Evolutionary conservation across 1,140 invertebrate species (phyloP), one percentile per base, ranked within the genome.

Genomic region (Chymomyza costata): DNA sequence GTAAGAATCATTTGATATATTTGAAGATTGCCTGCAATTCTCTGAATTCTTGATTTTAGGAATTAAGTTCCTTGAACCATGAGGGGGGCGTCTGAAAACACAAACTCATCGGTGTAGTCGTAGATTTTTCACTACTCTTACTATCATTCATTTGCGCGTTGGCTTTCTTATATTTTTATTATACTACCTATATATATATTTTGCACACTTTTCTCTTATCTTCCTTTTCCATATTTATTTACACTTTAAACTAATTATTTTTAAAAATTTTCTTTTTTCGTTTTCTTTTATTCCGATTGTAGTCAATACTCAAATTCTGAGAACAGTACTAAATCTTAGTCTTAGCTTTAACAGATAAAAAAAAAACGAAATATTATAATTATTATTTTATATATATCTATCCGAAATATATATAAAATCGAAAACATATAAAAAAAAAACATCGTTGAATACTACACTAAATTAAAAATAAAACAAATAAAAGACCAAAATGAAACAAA

Each of bases 241-340:
- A 28, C 54, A 57, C 66, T 58, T 64, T 32, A 43, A 66, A 66
- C 61, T 60, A 78, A 69, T 68, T 76, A 69, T 80, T 62, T 82
- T 69, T 61, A 41, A 49, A n/a, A 68, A 28, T 59, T 62, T 67
- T 65, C 43, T 76, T 50, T 78, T 82, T 65, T 56, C 44, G 39
- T 70, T 54, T 55, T 65, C 45, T 68, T 57, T 48, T 57, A 31
- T 25, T 38, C 59, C 38, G 46, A 32, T n/a, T 55, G 38, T 50
- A 82, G 78, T 83, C 70, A 82, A 78, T 74, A 78, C 71, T 82
- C 71, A 82, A 82, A 74, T 50, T 80, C 66, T 65, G 78, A 82
- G 64, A 71, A 65, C 59, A 82, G 78, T 82, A 65, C 64, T 71
- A 82, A 82, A 55, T 76, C 70, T 51, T 82, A 82, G 67, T 52